Conservation (phyloP, 2,888 invertebrate species). For the Sarcophaga carnaria region DNA sequence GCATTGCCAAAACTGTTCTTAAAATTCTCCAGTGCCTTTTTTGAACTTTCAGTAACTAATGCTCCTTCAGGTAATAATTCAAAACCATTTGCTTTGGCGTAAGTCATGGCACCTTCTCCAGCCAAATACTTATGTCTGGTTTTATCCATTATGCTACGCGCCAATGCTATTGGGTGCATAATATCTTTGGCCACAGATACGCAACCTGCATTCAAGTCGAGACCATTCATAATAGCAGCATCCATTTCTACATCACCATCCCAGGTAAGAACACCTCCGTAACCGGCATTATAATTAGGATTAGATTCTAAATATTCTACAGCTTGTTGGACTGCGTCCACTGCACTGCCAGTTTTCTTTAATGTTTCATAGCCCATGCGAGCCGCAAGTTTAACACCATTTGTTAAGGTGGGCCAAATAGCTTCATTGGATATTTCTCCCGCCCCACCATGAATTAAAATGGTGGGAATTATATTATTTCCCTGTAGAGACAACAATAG, state of each 20-base stretch:
- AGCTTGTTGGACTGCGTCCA: constrained; percentile 92
- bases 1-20: constrained; percentile 76
- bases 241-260: constrained; percentile 93
- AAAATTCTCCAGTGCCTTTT: constrained; percentile 84
- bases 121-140: constrained; percentile 89
- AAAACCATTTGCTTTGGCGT: constrained; percentile 86
- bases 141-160: constrained; percentile 88
- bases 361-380: constrained; percentile 85
- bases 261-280: constrained; percentile 90
- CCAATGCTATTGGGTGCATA: constrained; percentile 89
- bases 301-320: constrained; percentile 90
- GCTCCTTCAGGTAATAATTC: constrained; percentile 85
- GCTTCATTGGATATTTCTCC: constrained; percentile 87
- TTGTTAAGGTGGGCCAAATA: constrained; percentile 85
- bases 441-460: constrained; percentile 92
- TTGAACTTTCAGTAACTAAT: constrained; percentile 86
- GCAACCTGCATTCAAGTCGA: constrained; percentile 86
- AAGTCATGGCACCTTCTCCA: constrained; percentile 88
- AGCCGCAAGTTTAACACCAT: constrained; percentile 86
- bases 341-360: constrained; percentile 79
- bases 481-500: not conserved
- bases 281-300: constrained; percentile 91
- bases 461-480: constrained; percentile 79
- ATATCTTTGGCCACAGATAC: constrained; percentile 90
- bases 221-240: constrained; percentile 91